Evolutionary conservation across 1,140 invertebrate genomes (phyloP), one percentile per base, ranked within the genome.

Genomic region (Laodelphax striatellus): DNA sequence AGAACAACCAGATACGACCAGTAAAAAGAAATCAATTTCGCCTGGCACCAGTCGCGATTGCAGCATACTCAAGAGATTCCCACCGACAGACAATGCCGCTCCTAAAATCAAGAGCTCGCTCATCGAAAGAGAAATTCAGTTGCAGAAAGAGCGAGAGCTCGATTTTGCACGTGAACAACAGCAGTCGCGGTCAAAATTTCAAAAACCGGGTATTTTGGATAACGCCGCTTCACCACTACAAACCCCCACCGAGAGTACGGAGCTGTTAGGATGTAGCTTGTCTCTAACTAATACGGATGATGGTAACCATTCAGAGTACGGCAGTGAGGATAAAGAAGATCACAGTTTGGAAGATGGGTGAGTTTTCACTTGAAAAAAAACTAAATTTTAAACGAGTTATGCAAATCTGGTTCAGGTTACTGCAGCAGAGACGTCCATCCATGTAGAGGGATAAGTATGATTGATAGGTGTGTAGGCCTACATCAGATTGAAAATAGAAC

Each of bases 111-210:
- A 52, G 19, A 22, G 46, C 16, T 19, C 16, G 16, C 16, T 50
- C 16, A 50, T 50, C 21, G 46, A 50, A 50, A 50, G 46, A 50
- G 66, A 67, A 22, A 76, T 77, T 31, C 65, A 73, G 11, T 58
- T 73, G n/a, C 75, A 77, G 63, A 62, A 58, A 24, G 72, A 76
- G 60, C 60, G 73, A 21, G 74, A 76, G 58, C 68, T 66, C 52
- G 69, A 71, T 38, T 46, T 75, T 0, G 63, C 63, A 3, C 53
- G 57, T 57, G 67, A 69, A 55, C 62, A 69, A 53, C 55, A 66
- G 52, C 55, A 42, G 19, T 62, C 65, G 1, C 28, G 61, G 14
- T 55, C 41, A 41, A 63, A 55, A 55, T 52, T 53, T 17, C 28
- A 19, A 34, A 34, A 31, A 28, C 5, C 4, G 3, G 5, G 5